Percentiles rank a stretch among this genome's conserved stretches.
phyloP scores from a whole-genome alignment of 1,140 invertebrate genomes.

The Reticulitermes speratus region DNA sequence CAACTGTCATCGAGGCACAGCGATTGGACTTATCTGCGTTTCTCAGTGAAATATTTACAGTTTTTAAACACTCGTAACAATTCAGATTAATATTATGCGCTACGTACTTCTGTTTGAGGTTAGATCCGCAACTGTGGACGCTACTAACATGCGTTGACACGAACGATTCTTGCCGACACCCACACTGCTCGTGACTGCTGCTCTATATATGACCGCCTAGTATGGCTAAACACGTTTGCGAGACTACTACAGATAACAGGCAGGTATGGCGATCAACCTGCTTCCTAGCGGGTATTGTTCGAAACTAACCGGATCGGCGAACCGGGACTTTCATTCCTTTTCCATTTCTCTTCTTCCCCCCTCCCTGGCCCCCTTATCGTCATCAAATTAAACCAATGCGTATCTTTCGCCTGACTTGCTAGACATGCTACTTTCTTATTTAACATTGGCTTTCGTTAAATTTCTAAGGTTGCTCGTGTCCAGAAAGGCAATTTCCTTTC shows the following conservation, averaged over 20 bases:
- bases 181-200: background rate
- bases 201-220: background rate
- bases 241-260: background rate
- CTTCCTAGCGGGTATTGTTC: background rate
- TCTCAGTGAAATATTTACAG: background rate
- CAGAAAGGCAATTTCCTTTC: background rate
- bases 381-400: background rate
- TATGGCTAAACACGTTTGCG: background rate
- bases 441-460: background rate
- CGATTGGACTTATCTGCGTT: background rate
- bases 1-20: background rate
- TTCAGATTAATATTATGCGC: background rate
- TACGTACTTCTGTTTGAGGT: background rate
- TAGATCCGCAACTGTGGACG: background rate
- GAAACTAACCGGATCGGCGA: conserved; percentile 6
- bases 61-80: background rate
- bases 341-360: background rate
- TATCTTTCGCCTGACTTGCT: background rate
- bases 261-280: conserved; percentile 12
- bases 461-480: background rate
- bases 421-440: conserved; percentile 8
- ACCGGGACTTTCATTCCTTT: background rate
- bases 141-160: background rate
- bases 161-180: background rate
- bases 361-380: background rate